phyloP scores from a whole-genome alignment of 1,140 invertebrate species.

The Tetramorium parvispinum region DNA sequence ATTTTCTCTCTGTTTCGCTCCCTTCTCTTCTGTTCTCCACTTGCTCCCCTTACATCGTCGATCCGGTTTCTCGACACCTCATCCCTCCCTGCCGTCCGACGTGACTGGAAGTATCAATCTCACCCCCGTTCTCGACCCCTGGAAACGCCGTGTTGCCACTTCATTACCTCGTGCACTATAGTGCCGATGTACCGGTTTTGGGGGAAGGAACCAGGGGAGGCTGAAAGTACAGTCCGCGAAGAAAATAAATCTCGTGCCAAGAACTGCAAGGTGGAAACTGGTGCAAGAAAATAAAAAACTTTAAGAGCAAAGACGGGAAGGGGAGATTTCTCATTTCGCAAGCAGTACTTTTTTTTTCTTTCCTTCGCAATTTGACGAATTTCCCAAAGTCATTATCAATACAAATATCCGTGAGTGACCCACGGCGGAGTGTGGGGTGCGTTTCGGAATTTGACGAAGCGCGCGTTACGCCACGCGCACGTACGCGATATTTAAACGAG shows the following conservation, averaged over 20 bases:
- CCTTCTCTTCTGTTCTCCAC: constrained; percentile 45
- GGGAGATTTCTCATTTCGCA: neutral
- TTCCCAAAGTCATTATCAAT: constrained; percentile 20
- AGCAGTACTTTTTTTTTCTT: neutral
- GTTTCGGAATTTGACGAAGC: constrained; percentile 54
- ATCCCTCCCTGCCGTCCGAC: constrained; percentile 70
- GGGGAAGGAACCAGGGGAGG: constrained; percentile 30
- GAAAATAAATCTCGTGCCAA: constrained; percentile 60
- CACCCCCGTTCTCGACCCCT: constrained; percentile 77
- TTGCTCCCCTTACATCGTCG: constrained; percentile 62
- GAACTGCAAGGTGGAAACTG: neutral
- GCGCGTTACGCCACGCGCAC: constrained; percentile 15
- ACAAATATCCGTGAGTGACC: neutral
- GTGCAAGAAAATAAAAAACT: neutral
- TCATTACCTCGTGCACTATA: constrained; percentile 78
- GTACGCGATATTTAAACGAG: constrained; percentile 64
- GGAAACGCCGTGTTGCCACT: constrained; percentile 80
- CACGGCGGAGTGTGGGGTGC: too few species aligned
- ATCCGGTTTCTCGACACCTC: constrained; percentile 79
- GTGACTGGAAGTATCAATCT: constrained; percentile 81
- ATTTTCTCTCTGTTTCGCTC: neutral
- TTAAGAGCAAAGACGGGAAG: neutral
- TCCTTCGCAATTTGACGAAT: neutral
- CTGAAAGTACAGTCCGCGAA: constrained; percentile 58
- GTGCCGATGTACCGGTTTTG: constrained; percentile 58